Evolutionary conservation across 2,113 vertebrate species (phyloP).

Genomic region (Pachycephala philippinensis): DNA sequence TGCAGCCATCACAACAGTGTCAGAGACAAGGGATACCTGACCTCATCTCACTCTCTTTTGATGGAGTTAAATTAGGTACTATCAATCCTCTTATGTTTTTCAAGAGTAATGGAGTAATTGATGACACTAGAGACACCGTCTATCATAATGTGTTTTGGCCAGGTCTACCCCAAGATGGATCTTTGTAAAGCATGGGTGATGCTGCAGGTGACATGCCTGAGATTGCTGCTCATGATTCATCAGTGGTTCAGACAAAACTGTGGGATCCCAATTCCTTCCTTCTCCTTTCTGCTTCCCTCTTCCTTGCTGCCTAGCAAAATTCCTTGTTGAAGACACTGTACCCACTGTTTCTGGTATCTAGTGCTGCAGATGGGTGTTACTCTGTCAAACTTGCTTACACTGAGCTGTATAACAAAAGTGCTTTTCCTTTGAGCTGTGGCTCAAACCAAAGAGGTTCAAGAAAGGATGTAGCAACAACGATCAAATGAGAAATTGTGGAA

Average conservation of each 20-base stretch:
- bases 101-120: background rate
- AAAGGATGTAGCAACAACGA: background rate
- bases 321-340: background rate
- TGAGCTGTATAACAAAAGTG: background rate
- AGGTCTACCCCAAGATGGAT: background rate
- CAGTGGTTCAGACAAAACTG: background rate
- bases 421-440: background rate
- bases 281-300: background rate
- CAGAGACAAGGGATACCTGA: background rate
- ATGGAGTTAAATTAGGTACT: background rate
- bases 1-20: background rate
- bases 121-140: accelerated
- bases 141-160: background rate
- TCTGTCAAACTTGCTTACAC: background rate
- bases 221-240: background rate
- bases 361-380: accelerated
- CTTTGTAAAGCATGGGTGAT: background rate
- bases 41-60: background rate
- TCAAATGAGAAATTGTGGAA: background rate
- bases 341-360: background rate
- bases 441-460: background rate
- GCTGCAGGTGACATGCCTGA: background rate
- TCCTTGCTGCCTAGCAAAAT: background rate
- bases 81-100: background rate
- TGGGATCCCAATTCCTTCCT: background rate